Percentiles rank a stretch among this genome's conserved stretches.
These are phyloP conservation scores for Myiopsitta monachus DNA, from an alignment of 2,113 vertebrate genomes.

Conservation along the genomic window DNA sequence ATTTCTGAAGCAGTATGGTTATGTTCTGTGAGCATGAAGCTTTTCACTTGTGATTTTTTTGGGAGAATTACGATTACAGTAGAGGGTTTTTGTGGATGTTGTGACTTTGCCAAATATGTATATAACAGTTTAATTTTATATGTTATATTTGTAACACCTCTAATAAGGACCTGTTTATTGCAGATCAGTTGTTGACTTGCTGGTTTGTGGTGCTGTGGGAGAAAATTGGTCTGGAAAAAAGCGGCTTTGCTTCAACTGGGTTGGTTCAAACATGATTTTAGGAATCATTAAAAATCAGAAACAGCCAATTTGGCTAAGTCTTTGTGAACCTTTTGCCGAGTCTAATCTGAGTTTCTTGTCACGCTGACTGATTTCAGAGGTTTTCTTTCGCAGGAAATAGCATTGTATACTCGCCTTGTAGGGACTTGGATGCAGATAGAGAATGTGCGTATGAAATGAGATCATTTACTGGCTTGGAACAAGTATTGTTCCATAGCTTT, in stretches of 20 bases:
- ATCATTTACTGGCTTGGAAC: slow-evolving; percentile 21
- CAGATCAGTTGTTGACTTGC: background rate
- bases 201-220: background rate
- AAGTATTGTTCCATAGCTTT: background rate
- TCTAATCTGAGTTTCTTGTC: slow-evolving; percentile 47
- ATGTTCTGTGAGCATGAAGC: background rate
- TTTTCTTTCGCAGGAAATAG: slow-evolving; percentile 38
- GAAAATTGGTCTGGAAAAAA: background rate
- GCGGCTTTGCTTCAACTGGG: background rate
- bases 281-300: background rate
- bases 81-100: background rate
- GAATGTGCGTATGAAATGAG: background rate
- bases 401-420: background rate
- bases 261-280: background rate
- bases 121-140: background rate
- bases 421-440: background rate
- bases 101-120: background rate
- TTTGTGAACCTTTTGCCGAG: background rate
- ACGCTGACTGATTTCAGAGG: slow-evolving; percentile 39
- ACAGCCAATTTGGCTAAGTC: background rate
- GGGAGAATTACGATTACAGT: background rate
- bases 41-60: background rate
- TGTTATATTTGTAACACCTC: background rate
- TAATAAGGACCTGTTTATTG: background rate
- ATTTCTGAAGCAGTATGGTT: slow-evolving; percentile 22